Evolutionary conservation across 2,113 vertebrate genomes (phyloP), one percentile per base, ranked within the genome.

Genomic region (Malurus alboscapulatus): DNA sequence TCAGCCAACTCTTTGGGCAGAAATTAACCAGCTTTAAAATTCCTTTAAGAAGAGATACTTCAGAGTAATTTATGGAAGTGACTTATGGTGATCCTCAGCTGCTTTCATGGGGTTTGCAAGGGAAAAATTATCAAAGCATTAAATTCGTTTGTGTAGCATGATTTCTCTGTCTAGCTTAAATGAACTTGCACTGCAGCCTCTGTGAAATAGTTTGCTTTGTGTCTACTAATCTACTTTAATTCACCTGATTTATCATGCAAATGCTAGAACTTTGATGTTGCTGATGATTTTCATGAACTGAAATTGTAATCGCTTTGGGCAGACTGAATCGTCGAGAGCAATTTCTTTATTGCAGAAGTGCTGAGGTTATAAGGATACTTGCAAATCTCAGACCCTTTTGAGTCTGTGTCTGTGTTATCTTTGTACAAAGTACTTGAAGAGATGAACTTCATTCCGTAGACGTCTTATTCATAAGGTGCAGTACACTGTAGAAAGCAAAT

Each of bases 1-100:
- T 99, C 91, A 99, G 98, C 97, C 99, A 99, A 96, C 98, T 99
- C 90, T 99, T 99, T 78, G 99, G 99, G 86, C 99, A 99, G 91
- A 99, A 99, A 98, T 98, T 99, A 95, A 99, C 99, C 79, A 99
- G 99, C 97, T 99, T 99, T 98, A 99, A 99, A 97, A 99, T 99
- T 98, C 99, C 99, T 97, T 97, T 99, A 81, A 98, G 99, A 93
- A 99, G 99, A 97, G 99, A 99, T 96, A 97, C 98, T 93, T 98
- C 98, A 32, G 98, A 99, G 96, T 98, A 98, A 97, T 97, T 98
- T 96, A 98, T 97, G 97, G 97, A 97, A 95, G 97, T 95, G 94
- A 97, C 94, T 97, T 92, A 75, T 51, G 86, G 90, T 95, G 96
- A 97, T 97, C 90, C 95, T 94, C 95, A 92, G 96, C 96, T 97